Percentiles rank a stretch among this genome's conserved stretches.
These are phyloP conservation scores for Bergia sp. DNA, from an alignment of 92 coral and sea anemone genomes.

Conservation along the genomic window DNA sequence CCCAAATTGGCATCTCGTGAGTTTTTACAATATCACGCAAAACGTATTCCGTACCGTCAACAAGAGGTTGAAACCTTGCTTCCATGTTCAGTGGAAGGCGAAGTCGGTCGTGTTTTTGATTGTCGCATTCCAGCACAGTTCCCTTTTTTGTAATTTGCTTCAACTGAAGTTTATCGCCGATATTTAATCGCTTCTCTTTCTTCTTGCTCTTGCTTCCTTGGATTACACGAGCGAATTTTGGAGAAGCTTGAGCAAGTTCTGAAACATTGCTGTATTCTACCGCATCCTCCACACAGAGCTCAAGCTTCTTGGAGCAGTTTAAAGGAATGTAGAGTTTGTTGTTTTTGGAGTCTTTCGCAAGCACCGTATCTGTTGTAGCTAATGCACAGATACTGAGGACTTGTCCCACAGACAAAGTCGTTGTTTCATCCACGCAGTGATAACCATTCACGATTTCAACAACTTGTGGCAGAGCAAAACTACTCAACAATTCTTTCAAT, in stretches of 20 bases:
- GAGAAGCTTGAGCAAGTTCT: slow-evolving; percentile 22
- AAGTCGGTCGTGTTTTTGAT: neutral
- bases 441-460: slow-evolving; percentile 17
- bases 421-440: neutral
- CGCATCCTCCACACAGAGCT: neutral
- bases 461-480: slow-evolving; percentile 9
- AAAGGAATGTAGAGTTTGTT: slow-evolving; percentile 13
- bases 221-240: slow-evolving; percentile 15
- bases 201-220: slow-evolving; percentile 19
- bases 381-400: neutral
- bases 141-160: slow-evolving; percentile 10
- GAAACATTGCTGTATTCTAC: slow-evolving; percentile 3
- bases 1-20: neutral
- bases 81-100: slow-evolving; percentile 3
- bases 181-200: slow-evolving; percentile 12
- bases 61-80: slow-evolving; percentile 29
- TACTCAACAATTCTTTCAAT: neutral
- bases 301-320: neutral
- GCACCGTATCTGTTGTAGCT: neutral
- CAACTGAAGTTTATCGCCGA: slow-evolving; percentile 21
- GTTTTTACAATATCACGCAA: slow-evolving; percentile 2
- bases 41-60: neutral
- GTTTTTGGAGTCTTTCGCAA: neutral
- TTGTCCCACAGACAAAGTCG: neutral
- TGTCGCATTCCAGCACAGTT: slow-evolving; percentile 20